A percentile compares a stretch with the other conserved stretches of the same genome.
Evolutionary conservation across 2,113 vertebrate species (phyloP).

Genomic region (rabbit (Oryctolagus cuniculus)): DNA sequence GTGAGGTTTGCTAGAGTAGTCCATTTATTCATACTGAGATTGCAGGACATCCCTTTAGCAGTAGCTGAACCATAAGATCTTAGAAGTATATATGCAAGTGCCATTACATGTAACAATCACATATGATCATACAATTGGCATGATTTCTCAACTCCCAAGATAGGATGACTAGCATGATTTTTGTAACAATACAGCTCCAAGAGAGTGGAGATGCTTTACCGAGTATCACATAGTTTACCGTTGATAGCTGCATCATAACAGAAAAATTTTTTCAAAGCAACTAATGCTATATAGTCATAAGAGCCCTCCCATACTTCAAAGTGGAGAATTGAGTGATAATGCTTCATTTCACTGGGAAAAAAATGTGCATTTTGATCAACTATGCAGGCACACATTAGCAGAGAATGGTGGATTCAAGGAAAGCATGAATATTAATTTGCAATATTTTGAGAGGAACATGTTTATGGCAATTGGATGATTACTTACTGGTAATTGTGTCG

Average conservation of each 20-base stretch:
- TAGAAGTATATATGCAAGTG: conserved; percentile 49
- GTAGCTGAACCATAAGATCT: conserved; percentile 62
- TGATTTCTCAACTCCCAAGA: conserved; percentile 47
- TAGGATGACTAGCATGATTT: conserved; percentile 63
- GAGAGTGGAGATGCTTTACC: conserved; percentile 29
- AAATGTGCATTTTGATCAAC: conserved; percentile 79
- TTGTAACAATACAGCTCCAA: conserved; percentile 56
- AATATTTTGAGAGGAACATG: conserved; percentile 83
- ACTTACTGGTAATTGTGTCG: conserved; percentile 86
- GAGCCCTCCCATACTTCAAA: conserved; percentile 60
- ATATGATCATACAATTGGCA: not conserved
- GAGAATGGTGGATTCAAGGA: conserved; percentile 78
- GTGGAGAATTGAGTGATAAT: conserved; percentile 75
- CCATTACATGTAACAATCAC: conserved; percentile 37
- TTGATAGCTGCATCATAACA: conserved; percentile 30
- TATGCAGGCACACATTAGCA: conserved; percentile 78
- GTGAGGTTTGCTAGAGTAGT: conserved; percentile 15
- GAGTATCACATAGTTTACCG: conserved; percentile 51
- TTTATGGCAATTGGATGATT: conserved; percentile 88
- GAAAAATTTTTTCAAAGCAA: conserved; percentile 64
- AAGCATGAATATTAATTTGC: conserved; percentile 88
- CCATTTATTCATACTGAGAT: conserved; percentile 58
- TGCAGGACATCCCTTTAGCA: conserved; percentile 64
- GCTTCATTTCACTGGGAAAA: conserved; percentile 45
- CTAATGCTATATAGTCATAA: conserved; percentile 12